A percentile compares a stretch with the other conserved stretches of the same genome.
These are phyloP conservation scores for human DNA, from an alignment of 2,113 vertebrate genomes.

Conservation along the genomic window GRCh38 chr13:53198501-53199000, in stretches of 20 bases:
- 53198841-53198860: conserved; percentile 49
- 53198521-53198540: not conserved
- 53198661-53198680: conserved; percentile 46
- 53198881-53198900: conserved; percentile 55
- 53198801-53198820: conserved; percentile 61
- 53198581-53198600: not conserved
- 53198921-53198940: conserved; percentile 20
- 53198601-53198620: not conserved
- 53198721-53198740: conserved; percentile 17
- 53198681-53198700: conserved; percentile 47
- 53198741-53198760: conserved; percentile 3
- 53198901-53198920: not conserved
- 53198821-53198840: conserved; percentile 21
- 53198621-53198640: not conserved
- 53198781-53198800: conserved; percentile 56
- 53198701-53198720: conserved; percentile 55
- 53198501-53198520: not conserved
- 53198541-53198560: not conserved
- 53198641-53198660: conserved; percentile 24
- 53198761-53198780: conserved; percentile 29
- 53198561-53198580: not conserved
- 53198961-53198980: conserved; percentile 67
- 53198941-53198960: conserved; percentile 56
- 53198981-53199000: conserved; percentile 62
- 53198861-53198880: conserved; percentile 30